Evolutionary conservation across 2,113 vertebrate genomes (phyloP), one percentile per base, ranked within the genome.

Genomic region (Anguilla rostrata): DNA sequence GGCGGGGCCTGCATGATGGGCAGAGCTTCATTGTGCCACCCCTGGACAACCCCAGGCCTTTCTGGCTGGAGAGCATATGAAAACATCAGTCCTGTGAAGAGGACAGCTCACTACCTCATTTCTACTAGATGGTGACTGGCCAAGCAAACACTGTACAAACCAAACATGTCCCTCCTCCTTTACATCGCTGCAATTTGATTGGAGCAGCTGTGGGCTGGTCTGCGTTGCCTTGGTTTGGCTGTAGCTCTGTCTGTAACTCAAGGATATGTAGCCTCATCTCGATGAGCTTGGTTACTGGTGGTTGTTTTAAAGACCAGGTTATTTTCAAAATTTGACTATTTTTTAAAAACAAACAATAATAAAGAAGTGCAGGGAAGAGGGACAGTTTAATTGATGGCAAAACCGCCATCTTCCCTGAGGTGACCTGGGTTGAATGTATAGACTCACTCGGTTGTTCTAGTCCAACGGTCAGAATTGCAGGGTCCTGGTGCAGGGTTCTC

Each of bases 61-160:
- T 95, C 94, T 96, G 94, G 92, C 95, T 95, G 94, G 95, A 92
- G 94, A 96, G 95, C 94, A 94, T 95, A 94, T 95, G 94, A 96
- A 97, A 97, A 96, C 94, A 95, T 96, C 94, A 88, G 94, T 96
- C 95, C 96, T 95, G 87, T 87, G 90, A 88, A 87, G 86, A 92
- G 94, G 95, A 96, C 92, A 81, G 86, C 92, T 94, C 92, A 95
- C 97, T 98, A 97, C 97, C 97, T 98, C 98, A 96, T 93, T 94
- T 92, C 92, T 95, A 92, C 93, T 94, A 75, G 71, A 92, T 90
- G 92, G 94, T 94, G 95, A 95, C 95, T 94, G 95, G 93, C 92
- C 90, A 84, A 94, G 94, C 91, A 95, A 95, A 96, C 95, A 93
- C 94, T 94, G 83, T 84, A 16, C 88, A 89, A 3, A 6, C 29